Base-by-base conservation (phyloP, 2,113 vertebrate genomes). In the Dipodomys merriami region DNA sequence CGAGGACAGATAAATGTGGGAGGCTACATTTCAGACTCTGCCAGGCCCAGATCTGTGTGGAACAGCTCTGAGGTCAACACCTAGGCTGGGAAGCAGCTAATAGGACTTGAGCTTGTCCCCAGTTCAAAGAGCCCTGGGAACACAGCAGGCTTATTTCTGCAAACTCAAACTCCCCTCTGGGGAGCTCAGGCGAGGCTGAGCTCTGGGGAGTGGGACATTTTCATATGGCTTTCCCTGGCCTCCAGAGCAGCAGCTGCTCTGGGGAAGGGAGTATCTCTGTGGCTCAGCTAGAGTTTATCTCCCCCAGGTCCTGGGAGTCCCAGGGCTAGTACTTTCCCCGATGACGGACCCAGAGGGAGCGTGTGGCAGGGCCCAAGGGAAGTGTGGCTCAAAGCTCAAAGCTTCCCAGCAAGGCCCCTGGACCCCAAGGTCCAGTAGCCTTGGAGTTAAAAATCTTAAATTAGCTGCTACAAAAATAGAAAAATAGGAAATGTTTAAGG, bases 321-420 rank as follows among this genome's bases (percentile, higher is more conserved):
- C 2, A 1, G 7, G 11, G 20, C 6, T 2, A n/a, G 39, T 44
- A 30, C 10, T 6, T 3, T 39, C 30, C 22, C 2, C 0, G 62
- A 60, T 11, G 0, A 27, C 10, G 2, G 15, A 64, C 20, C 25
- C 4, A 5, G n/a, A 11, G 7, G 60, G 71, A 13, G 65, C 25
- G 6, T 1, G 10, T 20, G 30, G 5, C 33, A 13, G 60, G 60
- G 9, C 9, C 0, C 0, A 0, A 67, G 65, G 19, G 67, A 6
- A 23, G 44, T n/a, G 19, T 10, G 33, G 44, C 6, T 2, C 4
- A 49, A 35, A 71, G 81, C 25, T 23, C 62, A 30, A 20, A 68
- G 2, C 30, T 39, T 4, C 12, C 5, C 5, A 5, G 8, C 6
- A 20, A n/a, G 16, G 71, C 4, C 6, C 30, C 49, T 49, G 18